Evolutionary conservation across 2,888 invertebrate species (phyloP).

Genomic region (Epirrhoe tristata): DNA sequence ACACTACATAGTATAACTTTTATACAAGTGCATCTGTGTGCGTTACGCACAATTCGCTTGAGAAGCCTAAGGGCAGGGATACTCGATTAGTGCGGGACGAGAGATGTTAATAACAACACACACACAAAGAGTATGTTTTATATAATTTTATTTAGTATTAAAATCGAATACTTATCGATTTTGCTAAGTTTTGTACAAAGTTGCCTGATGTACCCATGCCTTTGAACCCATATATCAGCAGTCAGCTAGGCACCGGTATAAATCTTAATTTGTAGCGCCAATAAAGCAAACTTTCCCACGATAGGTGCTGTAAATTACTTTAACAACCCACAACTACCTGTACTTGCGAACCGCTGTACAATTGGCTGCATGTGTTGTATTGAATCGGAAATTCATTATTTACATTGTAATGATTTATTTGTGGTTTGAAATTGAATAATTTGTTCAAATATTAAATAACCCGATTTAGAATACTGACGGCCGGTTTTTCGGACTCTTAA

Average conservation of each 20-base stretch:
- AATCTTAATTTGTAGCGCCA: conserved; percentile 36
- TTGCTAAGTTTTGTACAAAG: conserved; percentile 1
- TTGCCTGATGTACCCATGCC: conserved; percentile 10
- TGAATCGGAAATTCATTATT: conserved; percentile 1
- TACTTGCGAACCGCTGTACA: conserved; percentile 13
- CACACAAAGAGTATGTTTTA: too few relatives aligned
- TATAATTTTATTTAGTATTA: too few relatives aligned
- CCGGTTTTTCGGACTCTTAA: too few relatives aligned
- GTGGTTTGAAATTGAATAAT: not conserved
- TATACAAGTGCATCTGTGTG: too few relatives aligned
- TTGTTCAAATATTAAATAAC: not conserved
- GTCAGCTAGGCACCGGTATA: conserved; percentile 15
- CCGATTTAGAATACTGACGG: too few relatives aligned
- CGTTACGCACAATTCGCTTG: too few relatives aligned
- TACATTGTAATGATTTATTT: not conserved
- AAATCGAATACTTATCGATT: too few relatives aligned
- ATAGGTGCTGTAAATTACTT: conserved; percentile 37
- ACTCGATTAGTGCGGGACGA: too few relatives aligned
- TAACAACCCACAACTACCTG: conserved; percentile 39
- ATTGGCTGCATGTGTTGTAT: not conserved
- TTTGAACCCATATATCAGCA: conserved; percentile 24
- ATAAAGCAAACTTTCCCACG: conserved; percentile 41
- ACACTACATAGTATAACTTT: too few relatives aligned
- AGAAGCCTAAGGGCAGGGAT: too few relatives aligned
- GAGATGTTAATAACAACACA: too few relatives aligned